A percentile compares a stretch with the other conserved stretches of the same genome.
Evolutionary conservation across 2,797 vertebrate genomes (phyloP).

Genomic region (Cyprinella venusta): DNA sequence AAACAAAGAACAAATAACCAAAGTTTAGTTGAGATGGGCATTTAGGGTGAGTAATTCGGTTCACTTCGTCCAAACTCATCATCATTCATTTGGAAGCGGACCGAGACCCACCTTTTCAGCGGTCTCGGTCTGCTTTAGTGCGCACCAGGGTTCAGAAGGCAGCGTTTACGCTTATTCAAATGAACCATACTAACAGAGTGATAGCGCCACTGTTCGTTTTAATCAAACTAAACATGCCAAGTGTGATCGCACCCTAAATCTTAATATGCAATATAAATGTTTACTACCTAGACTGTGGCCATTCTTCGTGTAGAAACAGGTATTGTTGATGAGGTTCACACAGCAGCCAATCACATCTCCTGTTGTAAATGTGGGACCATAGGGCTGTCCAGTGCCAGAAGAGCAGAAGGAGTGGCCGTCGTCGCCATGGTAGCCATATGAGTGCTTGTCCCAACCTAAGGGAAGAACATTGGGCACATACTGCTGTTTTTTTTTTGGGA

Average conservation of each 20-base stretch:
- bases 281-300: constrained; percentile 92
- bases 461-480: background rate
- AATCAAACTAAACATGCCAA: no score
- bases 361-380: constrained; percentile 97
- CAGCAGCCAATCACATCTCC: constrained; percentile 99
- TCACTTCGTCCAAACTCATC: no score
- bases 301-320: constrained; percentile 99
- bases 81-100: no score
- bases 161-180: no score
- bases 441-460: constrained; percentile 99
- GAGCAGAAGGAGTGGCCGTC: constrained; percentile 99
- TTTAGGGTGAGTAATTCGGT: background rate
- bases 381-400: constrained; percentile 97
- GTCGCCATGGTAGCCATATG: constrained; percentile 98
- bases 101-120: no score
- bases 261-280: background rate
- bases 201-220: no score
- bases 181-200: no score
- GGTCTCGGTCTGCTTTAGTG: no score
- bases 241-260: background rate
- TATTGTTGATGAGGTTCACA: constrained; percentile 99
- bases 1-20: background rate
- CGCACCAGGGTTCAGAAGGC: no score
- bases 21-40: background rate
- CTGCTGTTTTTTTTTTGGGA: background rate